A percentile compares a stretch with the other conserved stretches of the same genome.
Evolutionary conservation across 2,797 vertebrate genomes (phyloP).

Genomic region (Cacajao melanocephalus): DNA sequence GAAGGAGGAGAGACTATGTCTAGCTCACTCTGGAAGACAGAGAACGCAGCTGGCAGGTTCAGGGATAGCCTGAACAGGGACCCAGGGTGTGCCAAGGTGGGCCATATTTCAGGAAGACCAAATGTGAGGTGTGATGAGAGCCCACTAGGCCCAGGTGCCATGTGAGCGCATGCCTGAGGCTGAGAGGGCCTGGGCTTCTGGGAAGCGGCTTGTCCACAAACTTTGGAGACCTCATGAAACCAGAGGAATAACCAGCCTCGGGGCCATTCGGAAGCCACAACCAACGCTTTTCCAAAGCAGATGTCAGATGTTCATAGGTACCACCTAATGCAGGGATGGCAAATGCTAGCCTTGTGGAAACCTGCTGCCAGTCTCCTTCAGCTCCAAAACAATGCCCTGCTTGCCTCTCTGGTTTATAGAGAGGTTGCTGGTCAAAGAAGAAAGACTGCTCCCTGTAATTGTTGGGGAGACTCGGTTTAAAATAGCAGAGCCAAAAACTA

Average conservation of each 20-base stretch:
- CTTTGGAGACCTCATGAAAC: background rate
- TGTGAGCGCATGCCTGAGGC: fast-evolving
- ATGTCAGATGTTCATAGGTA: background rate
- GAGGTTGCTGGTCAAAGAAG: background rate
- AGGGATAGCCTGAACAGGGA: background rate
- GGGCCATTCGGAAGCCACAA: fast-evolving
- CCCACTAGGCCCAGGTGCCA: fast-evolving
- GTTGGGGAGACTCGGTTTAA: background rate
- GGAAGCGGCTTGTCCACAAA: fast-evolving
- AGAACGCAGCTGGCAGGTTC: too few species aligned
- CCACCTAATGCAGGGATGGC: fast-evolving
- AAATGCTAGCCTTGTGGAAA: fast-evolving
- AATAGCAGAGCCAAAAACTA: fast-evolving
- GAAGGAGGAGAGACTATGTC: background rate
- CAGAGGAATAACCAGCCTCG: background rate
- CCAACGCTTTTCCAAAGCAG: background rate
- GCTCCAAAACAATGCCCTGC: background rate
- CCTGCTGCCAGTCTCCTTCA: fast-evolving
- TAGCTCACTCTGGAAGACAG: background rate
- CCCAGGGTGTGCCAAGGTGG: fast-evolving
- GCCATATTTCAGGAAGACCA: fast-evolving
- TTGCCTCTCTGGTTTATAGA: background rate
- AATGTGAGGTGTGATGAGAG: background rate
- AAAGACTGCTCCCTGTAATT: too few species aligned
- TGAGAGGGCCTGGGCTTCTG: background rate